phyloP scores from a whole-genome alignment of 2,797 vertebrate species.

The Octomys mimax region DNA sequence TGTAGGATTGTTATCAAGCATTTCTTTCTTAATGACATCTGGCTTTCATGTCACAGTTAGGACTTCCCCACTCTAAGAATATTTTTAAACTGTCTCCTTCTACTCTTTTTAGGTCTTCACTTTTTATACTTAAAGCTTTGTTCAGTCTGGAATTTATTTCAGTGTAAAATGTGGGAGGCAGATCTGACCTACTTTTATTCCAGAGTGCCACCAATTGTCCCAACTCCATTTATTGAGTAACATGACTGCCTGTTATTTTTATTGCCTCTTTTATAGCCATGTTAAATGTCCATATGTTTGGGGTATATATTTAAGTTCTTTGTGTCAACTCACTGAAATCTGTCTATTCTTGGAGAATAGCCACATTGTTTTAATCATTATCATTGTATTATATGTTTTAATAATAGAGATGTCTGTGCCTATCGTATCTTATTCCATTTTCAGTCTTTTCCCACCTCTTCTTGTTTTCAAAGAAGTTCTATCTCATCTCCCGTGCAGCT shows the following conservation, averaged over 20 bases:
- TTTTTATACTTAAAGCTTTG: not conserved
- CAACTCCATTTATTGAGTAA: not conserved
- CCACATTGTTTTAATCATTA: not conserved
- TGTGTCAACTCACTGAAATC: not conserved
- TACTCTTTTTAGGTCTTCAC: not conserved
- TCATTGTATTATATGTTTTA: not conserved
- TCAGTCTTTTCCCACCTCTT: not conserved
- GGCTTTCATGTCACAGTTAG: not conserved
- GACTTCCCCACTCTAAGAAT: not conserved
- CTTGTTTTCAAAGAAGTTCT: not conserved
- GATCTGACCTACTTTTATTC: not conserved
- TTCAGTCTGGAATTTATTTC: constrained; percentile 14
- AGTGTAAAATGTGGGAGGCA: not conserved
- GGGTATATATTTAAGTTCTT: not conserved
- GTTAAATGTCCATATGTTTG: not conserved
- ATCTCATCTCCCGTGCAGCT: not conserved
- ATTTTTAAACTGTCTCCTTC: not conserved
- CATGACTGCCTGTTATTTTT: not conserved
- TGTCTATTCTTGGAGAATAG: not conserved
- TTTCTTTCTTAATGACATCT: constrained; percentile 8
- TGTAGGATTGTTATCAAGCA: not conserved
- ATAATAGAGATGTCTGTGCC: not conserved
- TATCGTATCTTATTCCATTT: not conserved
- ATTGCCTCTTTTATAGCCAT: not conserved
- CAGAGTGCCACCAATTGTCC: too few relatives aligned